Conservation (phyloP, 2,113 vertebrate genomes). For the Loxodonta africana region DNA sequence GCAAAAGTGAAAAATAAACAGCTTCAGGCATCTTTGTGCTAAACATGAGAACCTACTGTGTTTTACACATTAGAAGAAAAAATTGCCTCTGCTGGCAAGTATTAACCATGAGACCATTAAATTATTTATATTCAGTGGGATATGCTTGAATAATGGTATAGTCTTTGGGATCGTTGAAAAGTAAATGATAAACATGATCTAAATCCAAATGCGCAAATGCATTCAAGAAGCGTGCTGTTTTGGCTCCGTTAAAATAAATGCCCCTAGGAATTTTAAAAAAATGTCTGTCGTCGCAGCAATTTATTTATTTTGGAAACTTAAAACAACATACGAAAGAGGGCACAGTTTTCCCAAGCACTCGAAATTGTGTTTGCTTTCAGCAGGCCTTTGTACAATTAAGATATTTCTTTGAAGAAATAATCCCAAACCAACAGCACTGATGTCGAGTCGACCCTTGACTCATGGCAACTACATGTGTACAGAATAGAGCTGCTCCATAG, state of each 20-base stretch:
- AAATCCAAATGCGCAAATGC: background rate
- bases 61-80: background rate
- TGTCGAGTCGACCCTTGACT: too few relatives aligned
- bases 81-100: background rate
- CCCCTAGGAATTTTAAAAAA: background rate
- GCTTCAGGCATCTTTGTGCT: background rate
- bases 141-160: background rate
- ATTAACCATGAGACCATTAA: background rate
- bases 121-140: background rate
- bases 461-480: too few relatives aligned
- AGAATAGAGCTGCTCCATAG: too few relatives aligned
- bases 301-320: background rate
- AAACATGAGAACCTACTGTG: background rate
- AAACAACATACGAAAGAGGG: background rate
- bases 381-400: background rate
- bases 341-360: background rate
- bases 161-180: background rate
- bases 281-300: background rate
- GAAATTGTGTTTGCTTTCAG: background rate
- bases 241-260: background rate
- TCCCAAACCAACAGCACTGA: too few relatives aligned
- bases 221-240: background rate
- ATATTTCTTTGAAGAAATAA: background rate
- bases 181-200: conserved; percentile 2
- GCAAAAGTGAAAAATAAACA: background rate